Evolutionary conservation across 2,113 vertebrate genomes (phyloP), one percentile per base, ranked within the genome.

Genomic region (Otus sunia): DNA sequence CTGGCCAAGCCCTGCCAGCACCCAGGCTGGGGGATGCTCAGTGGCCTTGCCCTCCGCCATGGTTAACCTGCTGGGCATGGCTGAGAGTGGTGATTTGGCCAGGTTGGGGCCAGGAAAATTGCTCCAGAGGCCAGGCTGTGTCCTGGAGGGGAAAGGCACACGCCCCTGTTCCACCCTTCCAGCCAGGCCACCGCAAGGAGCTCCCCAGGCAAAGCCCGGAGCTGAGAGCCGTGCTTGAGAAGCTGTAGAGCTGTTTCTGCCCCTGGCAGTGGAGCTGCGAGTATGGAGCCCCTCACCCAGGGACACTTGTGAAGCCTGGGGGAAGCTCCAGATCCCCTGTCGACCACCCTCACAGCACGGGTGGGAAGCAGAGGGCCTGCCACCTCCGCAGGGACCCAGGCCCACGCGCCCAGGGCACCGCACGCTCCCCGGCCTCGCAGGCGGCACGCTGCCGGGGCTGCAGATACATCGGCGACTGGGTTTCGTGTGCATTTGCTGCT

Each of bases 351-450:
- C 22, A 27, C 3, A 1, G 39, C 50, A 19, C 0, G 14, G 37
- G 32, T 5, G 23, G 47, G 41, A 89, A 30, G 63, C 74, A 49
- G 19, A 56, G 32, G 55, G n/a, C 22, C 45, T 0, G 17, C 15
- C 18, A 14, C 13, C 22, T 49, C 62, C 4, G 1, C 67, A 8
- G 16, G 11, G 36, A 88, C 68, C 47, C 19, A 22, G 4, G 19
- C 50, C 62, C 64, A n/a, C 1, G 0, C 0, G 3, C 36, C 37
- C 0, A 0, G 47, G 49, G 27, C 53, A 56, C 50, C 3, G 16
- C 10, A 1, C 5, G 2, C 56, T 64, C 76, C 14, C 21, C 4
- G 9, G 47, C 27, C 76, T 52, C 4, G 6, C 43, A 7, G 63
- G 55, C 11, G 0, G 73, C 53, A 15, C 1, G 26, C 55, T 52